Evolutionary conservation across 1,140 invertebrate species (phyloP).

Genomic region (Papilio polytes): DNA sequence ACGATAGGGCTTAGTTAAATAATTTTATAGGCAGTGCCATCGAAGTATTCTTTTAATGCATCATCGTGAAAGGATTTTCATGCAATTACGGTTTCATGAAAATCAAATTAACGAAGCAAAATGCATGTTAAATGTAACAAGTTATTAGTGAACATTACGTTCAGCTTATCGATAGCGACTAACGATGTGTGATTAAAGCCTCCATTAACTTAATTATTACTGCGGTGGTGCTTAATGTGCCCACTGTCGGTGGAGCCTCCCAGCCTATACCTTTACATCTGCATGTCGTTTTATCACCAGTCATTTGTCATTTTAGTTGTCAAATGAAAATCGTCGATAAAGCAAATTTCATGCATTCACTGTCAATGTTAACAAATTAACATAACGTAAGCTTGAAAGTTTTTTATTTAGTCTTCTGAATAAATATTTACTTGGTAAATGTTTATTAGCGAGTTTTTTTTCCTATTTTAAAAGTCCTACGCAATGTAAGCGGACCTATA

Average conservation of each 20-base stretch:
- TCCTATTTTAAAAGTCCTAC: no score
- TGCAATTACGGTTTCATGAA: background rate
- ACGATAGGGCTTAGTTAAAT: no score
- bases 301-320: constrained; percentile 7
- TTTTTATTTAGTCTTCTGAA: no score
- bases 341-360: background rate
- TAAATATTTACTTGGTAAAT: no score
- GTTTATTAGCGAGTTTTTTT: no score
- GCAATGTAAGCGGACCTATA: no score
- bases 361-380: no score
- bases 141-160: background rate
- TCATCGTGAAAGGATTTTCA: background rate
- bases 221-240: constrained; percentile 11
- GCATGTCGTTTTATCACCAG: background rate
- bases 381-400: no score
- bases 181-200: constrained; percentile 23
- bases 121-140: background rate
- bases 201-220: constrained; percentile 15
- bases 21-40: no score
- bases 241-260: background rate
- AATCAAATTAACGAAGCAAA: background rate
- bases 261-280: background rate
- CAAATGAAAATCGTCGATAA: background rate
- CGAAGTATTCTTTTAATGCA: no score
- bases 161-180: background rate